Percentiles rank a stretch among this genome's conserved stretches.
phyloP scores from a whole-genome alignment of 2,113 vertebrate genomes.

The Dasyprocta punctata region DNA sequence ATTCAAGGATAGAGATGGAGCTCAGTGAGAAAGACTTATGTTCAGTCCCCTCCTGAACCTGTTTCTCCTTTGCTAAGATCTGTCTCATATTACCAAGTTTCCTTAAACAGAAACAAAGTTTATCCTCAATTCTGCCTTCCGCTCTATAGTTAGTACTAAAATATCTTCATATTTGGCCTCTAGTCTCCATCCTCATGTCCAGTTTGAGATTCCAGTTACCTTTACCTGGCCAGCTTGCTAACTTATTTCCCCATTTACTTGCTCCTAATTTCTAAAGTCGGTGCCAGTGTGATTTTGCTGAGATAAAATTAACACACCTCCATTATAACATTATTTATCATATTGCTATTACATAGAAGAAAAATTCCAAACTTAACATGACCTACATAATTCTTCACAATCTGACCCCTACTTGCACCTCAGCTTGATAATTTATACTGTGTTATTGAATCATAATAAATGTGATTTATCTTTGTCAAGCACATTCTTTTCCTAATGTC shows the following conservation, averaged over 20 bases:
- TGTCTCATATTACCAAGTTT: neutral
- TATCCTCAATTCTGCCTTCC: neutral
- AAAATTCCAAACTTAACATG: neutral
- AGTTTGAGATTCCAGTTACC: neutral
- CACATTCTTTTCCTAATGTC: neutral
- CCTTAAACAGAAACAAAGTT: neutral
- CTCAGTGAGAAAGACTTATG: neutral
- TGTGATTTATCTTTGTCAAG: conserved; percentile 18
- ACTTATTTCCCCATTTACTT: neutral
- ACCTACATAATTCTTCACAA: conserved; percentile 12
- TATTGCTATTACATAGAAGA: neutral
- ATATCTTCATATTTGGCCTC: neutral
- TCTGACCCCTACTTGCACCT: neutral
- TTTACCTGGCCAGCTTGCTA: neutral
- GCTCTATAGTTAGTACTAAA: neutral
- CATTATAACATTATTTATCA: conserved; percentile 15
- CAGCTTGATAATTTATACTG: neutral
- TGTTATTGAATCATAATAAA: neutral
- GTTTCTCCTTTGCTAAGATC: neutral
- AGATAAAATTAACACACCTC: neutral
- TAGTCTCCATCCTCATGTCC: neutral
- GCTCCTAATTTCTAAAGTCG: neutral
- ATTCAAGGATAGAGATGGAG: neutral
- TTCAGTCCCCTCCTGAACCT: neutral
- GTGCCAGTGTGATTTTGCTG: neutral